Base-by-base conservation (phyloP, 1,140 invertebrate species). In the Caenorhabditis latens region DNA sequence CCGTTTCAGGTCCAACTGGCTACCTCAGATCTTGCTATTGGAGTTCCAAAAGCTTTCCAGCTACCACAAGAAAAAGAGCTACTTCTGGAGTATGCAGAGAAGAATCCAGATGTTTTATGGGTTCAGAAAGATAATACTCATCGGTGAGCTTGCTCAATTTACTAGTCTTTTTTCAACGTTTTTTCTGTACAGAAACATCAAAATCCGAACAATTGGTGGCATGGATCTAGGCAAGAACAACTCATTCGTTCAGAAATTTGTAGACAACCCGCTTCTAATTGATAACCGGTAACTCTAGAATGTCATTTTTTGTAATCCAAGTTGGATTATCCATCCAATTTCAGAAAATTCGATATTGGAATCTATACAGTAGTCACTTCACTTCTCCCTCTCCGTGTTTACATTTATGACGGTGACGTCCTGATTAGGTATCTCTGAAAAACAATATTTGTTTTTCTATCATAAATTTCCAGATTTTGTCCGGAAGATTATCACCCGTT, bases 41-140 rank as follows among this genome's bases (percentile, higher is more conserved):
- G 90, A 32, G 95, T 98, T 86, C 97, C 97, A 0, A 94, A 94
- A 90, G 96, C 97, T 0, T 99, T 98, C 92, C 95, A 95, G 92
- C 94, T 99, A 82, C 97, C 97, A 0, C 93, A 95, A 83, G 94
- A 97, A 75, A 95, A 95, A 89, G 93, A 95, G 3, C 93, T 95
- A 65, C 95, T 98, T 85, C 90, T 96, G 5, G 91, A 95, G 83
- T 97, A 96, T 93, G 94, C 95, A 0, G 90, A 93, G 13, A 90
- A 94, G 16, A 94, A 97, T 94, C 95, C 95, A 2, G 91, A 95
- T 1, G 95, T 95, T 57, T 92, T 95, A 71, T 99, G 97, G 94
- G 95, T 99, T 4, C 95, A 97, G 92, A 99, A 99, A 92, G 95
- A 96, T 89, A 98, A 97, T 91, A 95, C 95, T 90, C 97, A 99